Conservation (phyloP, 1,140 invertebrate genomes). For the Bombus waltoni region DNA sequence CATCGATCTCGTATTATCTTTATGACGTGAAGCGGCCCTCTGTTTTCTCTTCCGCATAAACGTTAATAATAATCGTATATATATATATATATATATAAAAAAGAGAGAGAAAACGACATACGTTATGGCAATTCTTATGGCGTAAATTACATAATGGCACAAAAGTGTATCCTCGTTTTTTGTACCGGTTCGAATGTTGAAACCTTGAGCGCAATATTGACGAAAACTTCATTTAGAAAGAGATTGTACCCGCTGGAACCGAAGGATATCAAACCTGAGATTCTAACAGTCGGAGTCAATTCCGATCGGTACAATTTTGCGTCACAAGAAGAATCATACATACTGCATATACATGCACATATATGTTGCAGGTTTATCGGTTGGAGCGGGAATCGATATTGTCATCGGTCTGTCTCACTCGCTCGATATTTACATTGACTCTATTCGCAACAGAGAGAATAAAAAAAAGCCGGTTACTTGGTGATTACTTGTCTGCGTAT, state of each 20-base stretch:
- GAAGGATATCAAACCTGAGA: neutral
- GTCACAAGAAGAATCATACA: no score
- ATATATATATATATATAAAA: no score
- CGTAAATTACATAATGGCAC: conserved; percentile 66
- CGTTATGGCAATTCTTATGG: conserved; percentile 70
- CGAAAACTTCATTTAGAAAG: neutral
- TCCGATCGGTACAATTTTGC: no score
- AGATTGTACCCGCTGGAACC: neutral
- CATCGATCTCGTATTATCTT: neutral
- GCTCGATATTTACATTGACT: no score
- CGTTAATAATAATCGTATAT: neutral
- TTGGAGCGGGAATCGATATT: no score
- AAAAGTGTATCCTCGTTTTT: conserved; percentile 31
- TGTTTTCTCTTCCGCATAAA: conserved; percentile 3
- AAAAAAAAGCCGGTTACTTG: no score
- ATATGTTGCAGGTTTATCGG: no score
- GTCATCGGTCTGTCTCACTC: no score
- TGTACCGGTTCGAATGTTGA: conserved; percentile 25
- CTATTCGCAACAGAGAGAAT: no score
- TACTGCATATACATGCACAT: no score
- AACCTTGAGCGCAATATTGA: neutral
- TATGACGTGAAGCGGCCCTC: neutral
- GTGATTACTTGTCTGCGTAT: no score
- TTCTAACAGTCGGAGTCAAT: neutral
- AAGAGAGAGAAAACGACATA: conserved; percentile 39